Base-by-base conservation (phyloP, 2,797 vertebrate species). In the Cryptoblepharus egeriae region DNA sequence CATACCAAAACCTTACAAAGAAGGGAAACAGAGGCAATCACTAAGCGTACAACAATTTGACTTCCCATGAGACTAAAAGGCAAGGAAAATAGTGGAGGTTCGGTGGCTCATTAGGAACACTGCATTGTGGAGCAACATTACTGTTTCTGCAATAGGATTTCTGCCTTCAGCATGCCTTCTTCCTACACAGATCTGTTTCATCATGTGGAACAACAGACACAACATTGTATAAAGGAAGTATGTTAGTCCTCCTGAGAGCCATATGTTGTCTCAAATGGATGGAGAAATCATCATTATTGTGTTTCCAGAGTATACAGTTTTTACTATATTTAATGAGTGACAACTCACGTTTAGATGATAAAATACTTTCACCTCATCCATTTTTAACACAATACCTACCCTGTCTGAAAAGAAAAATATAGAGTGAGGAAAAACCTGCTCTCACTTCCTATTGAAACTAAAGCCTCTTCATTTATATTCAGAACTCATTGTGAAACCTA, bases 381-480 rank as follows among this genome's bases (percentile, higher is more conserved):
- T 63, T 42, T 9, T 42, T 42, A 42, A 42, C 39, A 42, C 39
- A 76, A 30, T 49, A 76, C 39, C 39, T 42, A 4, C 39, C 12
- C 45, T 49, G 12, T 49, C 45, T 49, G 6, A 49, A 49, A 49
- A 49, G 11, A 49, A 49, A 49, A 49, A 49, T 42, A 42, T 42
- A 4, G 12, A 49, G 45, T 10, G 45, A 49, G 45, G 39, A 49
- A 49, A 49, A 63, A 52, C 4, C 52, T 82, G 30, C 32, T 83
- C 5, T 64, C 28, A 30, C 57, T 78, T 83, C 42, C 77, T 67
- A 20, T 70, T 0, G 26, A 35, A 82, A 88, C 75, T 80, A 90
- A 86, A 82, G 78, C 81, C 9, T 86, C 60, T 87, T 11, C 1
- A 82, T 91, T 93, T 91, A 35, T 75, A 91, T 90, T 92, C 78